Evolutionary conservation across 2,797 vertebrate genomes (phyloP).

Genomic region (Lycodopsis pacificus): DNA sequence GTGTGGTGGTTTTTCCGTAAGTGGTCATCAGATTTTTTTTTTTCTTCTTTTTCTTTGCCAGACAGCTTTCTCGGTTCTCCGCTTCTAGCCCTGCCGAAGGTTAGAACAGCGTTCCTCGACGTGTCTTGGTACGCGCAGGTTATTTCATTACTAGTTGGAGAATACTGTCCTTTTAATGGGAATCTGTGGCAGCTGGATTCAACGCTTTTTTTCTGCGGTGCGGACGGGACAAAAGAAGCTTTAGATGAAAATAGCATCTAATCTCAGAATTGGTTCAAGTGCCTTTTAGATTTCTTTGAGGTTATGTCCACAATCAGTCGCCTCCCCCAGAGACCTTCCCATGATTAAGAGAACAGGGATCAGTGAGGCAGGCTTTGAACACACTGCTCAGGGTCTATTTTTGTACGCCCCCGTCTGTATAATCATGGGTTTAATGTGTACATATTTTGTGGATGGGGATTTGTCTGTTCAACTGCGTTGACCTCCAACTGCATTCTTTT

Average conservation of each 20-base stretch:
- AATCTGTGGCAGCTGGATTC: constrained; percentile 16
- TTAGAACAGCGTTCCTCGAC: background rate
- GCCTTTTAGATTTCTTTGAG: constrained; percentile 32
- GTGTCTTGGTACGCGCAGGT: background rate
- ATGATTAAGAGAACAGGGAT: constrained; percentile 6
- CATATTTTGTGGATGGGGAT: constrained; percentile 53
- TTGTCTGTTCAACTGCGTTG: constrained; percentile 61
- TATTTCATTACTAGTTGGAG: constrained; percentile 7
- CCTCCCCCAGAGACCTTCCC: constrained; percentile 16
- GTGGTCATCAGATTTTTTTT: constrained; percentile 35
- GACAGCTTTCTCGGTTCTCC: constrained; percentile 15
- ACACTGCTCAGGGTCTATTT: constrained; percentile 49
- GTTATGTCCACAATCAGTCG: constrained; percentile 27
- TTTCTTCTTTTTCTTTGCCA: background rate
- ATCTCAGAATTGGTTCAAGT: constrained; percentile 51
- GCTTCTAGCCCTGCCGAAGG: constrained; percentile 1
- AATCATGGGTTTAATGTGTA: constrained; percentile 63
- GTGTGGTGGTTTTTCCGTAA: constrained; percentile 26
- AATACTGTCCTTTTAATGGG: constrained; percentile 17
- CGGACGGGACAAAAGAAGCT: constrained; percentile 17
- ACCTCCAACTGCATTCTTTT: constrained; percentile 60
- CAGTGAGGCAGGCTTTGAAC: constrained; percentile 24
- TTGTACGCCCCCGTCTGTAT: constrained; percentile 32
- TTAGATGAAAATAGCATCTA: constrained; percentile 50
- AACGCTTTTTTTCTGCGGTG: constrained; percentile 10